These are phyloP conservation scores for Drosophila pandora DNA, from an alignment of 1,140 invertebrate species.

Conservation along the genomic window DNA sequence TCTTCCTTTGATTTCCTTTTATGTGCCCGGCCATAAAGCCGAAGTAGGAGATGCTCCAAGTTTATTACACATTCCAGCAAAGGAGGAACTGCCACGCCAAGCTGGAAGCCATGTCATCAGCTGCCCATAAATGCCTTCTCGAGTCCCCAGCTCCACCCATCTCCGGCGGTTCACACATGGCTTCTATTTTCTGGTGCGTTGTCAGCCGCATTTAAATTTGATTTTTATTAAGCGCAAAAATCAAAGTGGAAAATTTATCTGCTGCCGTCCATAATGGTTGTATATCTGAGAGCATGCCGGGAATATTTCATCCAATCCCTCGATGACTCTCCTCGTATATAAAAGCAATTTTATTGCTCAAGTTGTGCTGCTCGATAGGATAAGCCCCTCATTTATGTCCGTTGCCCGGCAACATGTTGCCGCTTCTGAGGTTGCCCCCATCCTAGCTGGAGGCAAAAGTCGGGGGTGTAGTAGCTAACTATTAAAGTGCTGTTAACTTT, in stretches of 20 bases:
- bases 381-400: constrained; percentile 77
- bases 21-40: constrained; percentile 68
- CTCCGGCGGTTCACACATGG: constrained; percentile 32
- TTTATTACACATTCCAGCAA: constrained; percentile 74
- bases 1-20: constrained; percentile 68
- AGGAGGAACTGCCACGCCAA: constrained; percentile 8
- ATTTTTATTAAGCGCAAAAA: constrained; percentile 80
- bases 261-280: constrained; percentile 40
- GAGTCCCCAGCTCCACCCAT: constrained; percentile 1
- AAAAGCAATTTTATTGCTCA: constrained; percentile 81
- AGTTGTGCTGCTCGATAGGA: constrained; percentile 77
- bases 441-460: background rate
- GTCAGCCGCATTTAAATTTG: constrained; percentile 81
- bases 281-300: constrained; percentile 60
- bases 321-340: constrained; percentile 43
- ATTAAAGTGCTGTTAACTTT: constrained; percentile 82
- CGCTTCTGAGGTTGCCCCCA: constrained; percentile 27
- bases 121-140: constrained; percentile 48
- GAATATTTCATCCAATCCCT: constrained; percentile 57
- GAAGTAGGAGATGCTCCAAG: constrained; percentile 42
- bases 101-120: constrained; percentile 44
- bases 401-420: constrained; percentile 78
- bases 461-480: constrained; percentile 55
- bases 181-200: constrained; percentile 53
- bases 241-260: constrained; percentile 79